Evolutionary conservation across 2,797 vertebrate species (phyloP).

Genomic region (Synaphobranchus kaupii): DNA sequence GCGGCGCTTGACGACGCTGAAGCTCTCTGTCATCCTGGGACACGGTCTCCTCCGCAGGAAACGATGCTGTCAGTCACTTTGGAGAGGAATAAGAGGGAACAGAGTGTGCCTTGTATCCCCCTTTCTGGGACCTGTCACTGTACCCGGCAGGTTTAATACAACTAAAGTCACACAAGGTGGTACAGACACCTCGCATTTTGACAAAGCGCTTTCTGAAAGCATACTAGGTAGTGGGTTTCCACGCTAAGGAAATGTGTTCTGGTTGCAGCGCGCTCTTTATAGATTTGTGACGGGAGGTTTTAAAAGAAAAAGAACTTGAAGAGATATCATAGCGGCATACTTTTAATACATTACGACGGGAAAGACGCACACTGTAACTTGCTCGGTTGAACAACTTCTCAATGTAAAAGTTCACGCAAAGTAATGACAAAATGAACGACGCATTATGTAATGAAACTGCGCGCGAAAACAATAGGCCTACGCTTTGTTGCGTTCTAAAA

Average conservation of each 20-base stretch:
- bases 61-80: slow-evolving; percentile 40
- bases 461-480: not conserved
- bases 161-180: slow-evolving; percentile 29
- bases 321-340: not conserved
- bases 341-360: not conserved
- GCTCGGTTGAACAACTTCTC: slow-evolving; percentile 11
- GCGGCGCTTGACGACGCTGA: slow-evolving; percentile 30
- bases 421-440: not conserved
- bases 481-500: not conserved
- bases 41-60: slow-evolving; percentile 51
- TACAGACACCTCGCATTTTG: slow-evolving; percentile 9
- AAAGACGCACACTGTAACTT: not conserved
- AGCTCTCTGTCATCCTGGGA: slow-evolving; percentile 56
- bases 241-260: not conserved
- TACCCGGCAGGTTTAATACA: slow-evolving; percentile 15
- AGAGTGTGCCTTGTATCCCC: slow-evolving; percentile 57
- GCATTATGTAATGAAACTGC: not conserved
- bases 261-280: not conserved
- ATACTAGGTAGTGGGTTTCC: not conserved
- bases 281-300: not conserved
- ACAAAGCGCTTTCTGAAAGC: slow-evolving; percentile 20
- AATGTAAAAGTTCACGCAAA: not conserved
- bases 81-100: slow-evolving; percentile 46
- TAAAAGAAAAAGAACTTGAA: not conserved
- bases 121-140: slow-evolving; percentile 57